Conservation (phyloP, 1,140 invertebrate species). For the Oppia nitens region DNA sequence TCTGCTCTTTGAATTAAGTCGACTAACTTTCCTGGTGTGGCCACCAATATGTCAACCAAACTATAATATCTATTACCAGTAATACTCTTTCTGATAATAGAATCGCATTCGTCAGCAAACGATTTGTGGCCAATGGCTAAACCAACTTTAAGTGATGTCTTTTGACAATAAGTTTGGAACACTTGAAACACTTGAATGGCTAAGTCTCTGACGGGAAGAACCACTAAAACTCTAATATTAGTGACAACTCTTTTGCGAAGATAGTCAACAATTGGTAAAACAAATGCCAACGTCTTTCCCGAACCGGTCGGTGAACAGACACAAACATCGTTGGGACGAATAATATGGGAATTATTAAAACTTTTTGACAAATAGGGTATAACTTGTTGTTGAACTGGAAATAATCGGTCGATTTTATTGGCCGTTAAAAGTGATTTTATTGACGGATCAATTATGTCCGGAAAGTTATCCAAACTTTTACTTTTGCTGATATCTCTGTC, state of each 20-base stretch:
- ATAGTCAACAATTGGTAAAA: constrained; percentile 70
- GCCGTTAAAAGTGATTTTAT: constrained; percentile 44
- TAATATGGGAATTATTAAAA: constrained; percentile 35
- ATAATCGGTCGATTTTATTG: constrained; percentile 60
- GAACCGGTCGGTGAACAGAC: constrained; percentile 93
- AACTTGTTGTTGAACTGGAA: constrained; percentile 66
- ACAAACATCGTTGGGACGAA: constrained; percentile 70
- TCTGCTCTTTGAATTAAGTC: constrained; percentile 73
- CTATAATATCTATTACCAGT: constrained; percentile 17
- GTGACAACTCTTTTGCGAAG: constrained; percentile 31
- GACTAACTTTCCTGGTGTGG: constrained; percentile 77
- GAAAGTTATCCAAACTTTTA: constrained; percentile 38
- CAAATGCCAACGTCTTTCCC: constrained; percentile 90
- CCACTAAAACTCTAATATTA: constrained; percentile 59
- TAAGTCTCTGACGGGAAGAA: constrained; percentile 79
- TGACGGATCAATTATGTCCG: constrained; percentile 37
- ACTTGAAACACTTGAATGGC: constrained; percentile 54
- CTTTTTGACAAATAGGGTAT: constrained; percentile 59
- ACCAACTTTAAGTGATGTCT: constrained; percentile 51
- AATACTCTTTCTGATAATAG: constrained; percentile 44
- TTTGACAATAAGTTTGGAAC: constrained; percentile 48
- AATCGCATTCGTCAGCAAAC: constrained; percentile 54
- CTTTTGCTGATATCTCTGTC: constrained; percentile 46
- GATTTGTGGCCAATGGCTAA: constrained; percentile 51
- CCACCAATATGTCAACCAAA: constrained; percentile 67